phyloP scores from a whole-genome alignment of 2,797 vertebrate genomes.

The Rhodeus uyekii region DNA sequence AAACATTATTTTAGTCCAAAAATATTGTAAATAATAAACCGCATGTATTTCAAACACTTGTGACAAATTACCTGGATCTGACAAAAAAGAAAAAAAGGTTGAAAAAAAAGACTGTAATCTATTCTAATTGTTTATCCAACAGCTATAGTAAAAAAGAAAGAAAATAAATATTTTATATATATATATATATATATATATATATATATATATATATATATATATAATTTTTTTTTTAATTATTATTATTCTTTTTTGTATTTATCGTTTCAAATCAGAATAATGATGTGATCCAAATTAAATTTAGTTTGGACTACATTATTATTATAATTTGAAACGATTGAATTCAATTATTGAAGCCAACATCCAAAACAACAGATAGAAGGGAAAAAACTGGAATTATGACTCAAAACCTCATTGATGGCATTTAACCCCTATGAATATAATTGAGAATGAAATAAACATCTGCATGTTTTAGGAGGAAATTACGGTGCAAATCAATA shows the following conservation, averaged over 20 bases:
- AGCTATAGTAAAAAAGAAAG: too few relatives aligned
- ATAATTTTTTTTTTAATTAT: too few relatives aligned
- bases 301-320: not conserved
- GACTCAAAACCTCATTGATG: not conserved
- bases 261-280: too few relatives aligned
- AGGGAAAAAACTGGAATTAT: not conserved
- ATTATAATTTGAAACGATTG: not conserved
- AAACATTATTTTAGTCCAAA: not conserved
- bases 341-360: not conserved
- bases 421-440: not conserved
- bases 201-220: too few relatives aligned
- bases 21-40: not conserved
- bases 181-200: too few relatives aligned
- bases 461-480: not conserved
- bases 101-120: too few relatives aligned
- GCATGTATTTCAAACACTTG: not conserved
- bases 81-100: too few relatives aligned
- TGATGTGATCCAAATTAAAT: too few relatives aligned
- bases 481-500: not conserved
- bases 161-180: too few relatives aligned
- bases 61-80: too few relatives aligned
- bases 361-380: not conserved
- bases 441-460: not conserved
- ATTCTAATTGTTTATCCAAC: too few relatives aligned
- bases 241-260: too few relatives aligned